Conservation (phyloP, 2,888 invertebrate genomes). For the Dinocampus coccinellae region DNA sequence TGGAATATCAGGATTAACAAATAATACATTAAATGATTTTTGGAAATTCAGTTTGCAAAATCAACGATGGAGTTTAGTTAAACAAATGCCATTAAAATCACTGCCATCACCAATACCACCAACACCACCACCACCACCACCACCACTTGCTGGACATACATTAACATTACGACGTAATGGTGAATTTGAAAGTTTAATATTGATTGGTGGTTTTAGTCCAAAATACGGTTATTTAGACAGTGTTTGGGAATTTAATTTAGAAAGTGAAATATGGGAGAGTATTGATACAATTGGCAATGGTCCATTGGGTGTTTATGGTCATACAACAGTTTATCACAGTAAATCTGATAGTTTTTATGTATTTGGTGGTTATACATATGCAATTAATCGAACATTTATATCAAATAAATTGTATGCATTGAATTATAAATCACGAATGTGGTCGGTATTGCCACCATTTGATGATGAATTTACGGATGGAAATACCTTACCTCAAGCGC, state of each 20-base stretch:
- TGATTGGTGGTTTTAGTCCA: slow-evolving; percentile 90
- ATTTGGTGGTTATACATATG: slow-evolving; percentile 88
- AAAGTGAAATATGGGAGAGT: slow-evolving; percentile 80
- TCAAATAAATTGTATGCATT: slow-evolving; percentile 85
- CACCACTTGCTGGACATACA: slow-evolving; percentile 90
- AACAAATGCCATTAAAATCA: slow-evolving; percentile 68
- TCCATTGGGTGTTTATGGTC: slow-evolving; percentile 88
- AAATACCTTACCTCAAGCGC: slow-evolving; percentile 76
- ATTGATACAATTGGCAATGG: slow-evolving; percentile 80
- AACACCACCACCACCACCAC: slow-evolving; percentile 78
- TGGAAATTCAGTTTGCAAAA: slow-evolving; percentile 93
- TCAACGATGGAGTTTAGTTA: slow-evolving; percentile 83
- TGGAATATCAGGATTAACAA: slow-evolving; percentile 69
- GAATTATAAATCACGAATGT: slow-evolving; percentile 81
- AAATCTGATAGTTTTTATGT: slow-evolving; percentile 87
- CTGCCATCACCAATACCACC: no score
- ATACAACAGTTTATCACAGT: slow-evolving; percentile 88
- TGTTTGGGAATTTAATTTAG: slow-evolving; percentile 86
- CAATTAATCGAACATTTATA: slow-evolving; percentile 78
- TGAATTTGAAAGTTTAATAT: slow-evolving; percentile 81
- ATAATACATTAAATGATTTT: slow-evolving; percentile 85
- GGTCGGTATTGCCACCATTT: slow-evolving; percentile 84
- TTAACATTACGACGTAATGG: slow-evolving; percentile 83
- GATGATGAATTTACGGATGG: slow-evolving; percentile 70
- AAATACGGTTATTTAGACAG: slow-evolving; percentile 80